Conservation (phyloP, 1,140 invertebrate genomes). For the Drosophila persimilis region DNA sequence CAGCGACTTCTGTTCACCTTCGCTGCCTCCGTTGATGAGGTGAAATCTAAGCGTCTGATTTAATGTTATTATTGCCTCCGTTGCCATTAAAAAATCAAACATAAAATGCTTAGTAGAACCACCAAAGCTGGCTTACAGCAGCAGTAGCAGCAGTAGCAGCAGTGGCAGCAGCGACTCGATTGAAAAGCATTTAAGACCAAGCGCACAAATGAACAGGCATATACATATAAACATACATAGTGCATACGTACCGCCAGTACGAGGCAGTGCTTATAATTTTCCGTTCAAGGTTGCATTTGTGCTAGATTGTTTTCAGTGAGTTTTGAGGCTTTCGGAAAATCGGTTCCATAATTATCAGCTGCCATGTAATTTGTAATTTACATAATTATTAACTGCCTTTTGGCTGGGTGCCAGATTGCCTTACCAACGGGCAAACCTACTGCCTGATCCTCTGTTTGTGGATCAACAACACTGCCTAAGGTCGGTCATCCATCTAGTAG, state of each 20-base stretch:
- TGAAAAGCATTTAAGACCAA: slow-evolving; percentile 68
- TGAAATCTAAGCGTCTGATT: slow-evolving; percentile 65
- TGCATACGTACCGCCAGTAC: slow-evolving; percentile 3
- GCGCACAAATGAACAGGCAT: slow-evolving; percentile 17
- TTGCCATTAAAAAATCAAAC: slow-evolving; percentile 36
- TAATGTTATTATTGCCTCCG: slow-evolving; percentile 46
- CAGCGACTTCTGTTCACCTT: slow-evolving; percentile 62
- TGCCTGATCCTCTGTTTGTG: no score
- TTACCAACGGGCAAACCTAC: background rate
- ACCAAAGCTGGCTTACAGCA: slow-evolving; percentile 7
- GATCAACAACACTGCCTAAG: slow-evolving; percentile 71
- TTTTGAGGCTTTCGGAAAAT: slow-evolving; percentile 69
- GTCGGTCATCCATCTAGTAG: slow-evolving; percentile 32
- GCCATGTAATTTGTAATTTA: slow-evolving; percentile 79
- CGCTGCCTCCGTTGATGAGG: slow-evolving; percentile 77
- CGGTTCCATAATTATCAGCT: slow-evolving; percentile 74
- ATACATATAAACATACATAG: no score
- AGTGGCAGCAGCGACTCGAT: slow-evolving; percentile 34
- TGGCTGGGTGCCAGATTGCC: slow-evolving; percentile 24
- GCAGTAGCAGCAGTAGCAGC: slow-evolving; percentile 6
- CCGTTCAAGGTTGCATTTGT: slow-evolving; percentile 61
- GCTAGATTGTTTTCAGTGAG: slow-evolving; percentile 59
- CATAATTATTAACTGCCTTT: slow-evolving; percentile 67
- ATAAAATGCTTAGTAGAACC: slow-evolving; percentile 9
- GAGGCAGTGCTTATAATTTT: slow-evolving; percentile 39